Evolutionary conservation across 92 coral and sea anemone genomes (phyloP).

Genomic region (Palythoa heliodiscus): DNA sequence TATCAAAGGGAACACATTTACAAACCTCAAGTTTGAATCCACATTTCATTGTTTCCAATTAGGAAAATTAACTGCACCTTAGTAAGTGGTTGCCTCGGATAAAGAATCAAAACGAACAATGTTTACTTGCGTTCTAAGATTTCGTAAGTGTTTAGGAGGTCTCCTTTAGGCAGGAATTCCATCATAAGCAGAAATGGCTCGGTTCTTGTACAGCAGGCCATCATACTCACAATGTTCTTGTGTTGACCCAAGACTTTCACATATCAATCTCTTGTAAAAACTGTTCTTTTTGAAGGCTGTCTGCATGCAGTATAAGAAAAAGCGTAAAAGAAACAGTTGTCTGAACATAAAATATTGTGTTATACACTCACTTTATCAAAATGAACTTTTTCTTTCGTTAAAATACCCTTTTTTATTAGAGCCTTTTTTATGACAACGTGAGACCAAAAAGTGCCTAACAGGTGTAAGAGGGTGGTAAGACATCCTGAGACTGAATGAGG

Average conservation of each 20-base stretch:
- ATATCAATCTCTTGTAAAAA: not conserved
- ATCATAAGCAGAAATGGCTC: not conserved
- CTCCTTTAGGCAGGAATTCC: slow-evolving; percentile 5
- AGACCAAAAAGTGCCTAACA: too few relatives aligned
- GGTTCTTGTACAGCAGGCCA: not conserved
- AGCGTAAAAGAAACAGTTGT: not conserved
- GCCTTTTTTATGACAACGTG: too few relatives aligned
- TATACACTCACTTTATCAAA: not conserved
- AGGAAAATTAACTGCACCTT: not conserved
- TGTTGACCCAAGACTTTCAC: not conserved
- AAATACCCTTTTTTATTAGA: too few relatives aligned
- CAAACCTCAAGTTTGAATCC: too few relatives aligned
- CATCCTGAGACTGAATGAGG: too few relatives aligned
- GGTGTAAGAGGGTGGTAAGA: too few relatives aligned
- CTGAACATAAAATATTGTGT: not conserved
- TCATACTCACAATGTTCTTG: not conserved
- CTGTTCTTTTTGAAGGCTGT: not conserved
- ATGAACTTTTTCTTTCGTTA: too few relatives aligned
- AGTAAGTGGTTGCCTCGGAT: not conserved
- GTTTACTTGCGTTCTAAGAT: not conserved
- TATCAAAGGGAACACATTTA: too few relatives aligned
- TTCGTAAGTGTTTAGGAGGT: not conserved
- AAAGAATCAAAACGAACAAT: not conserved
- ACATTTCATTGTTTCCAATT: too few relatives aligned
- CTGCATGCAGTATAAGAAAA: not conserved